A percentile compares a stretch with the other conserved stretches of the same genome.
phyloP scores from a whole-genome alignment of 2,888 invertebrate genomes.

The Xanthostigma xanthostigma region DNA sequence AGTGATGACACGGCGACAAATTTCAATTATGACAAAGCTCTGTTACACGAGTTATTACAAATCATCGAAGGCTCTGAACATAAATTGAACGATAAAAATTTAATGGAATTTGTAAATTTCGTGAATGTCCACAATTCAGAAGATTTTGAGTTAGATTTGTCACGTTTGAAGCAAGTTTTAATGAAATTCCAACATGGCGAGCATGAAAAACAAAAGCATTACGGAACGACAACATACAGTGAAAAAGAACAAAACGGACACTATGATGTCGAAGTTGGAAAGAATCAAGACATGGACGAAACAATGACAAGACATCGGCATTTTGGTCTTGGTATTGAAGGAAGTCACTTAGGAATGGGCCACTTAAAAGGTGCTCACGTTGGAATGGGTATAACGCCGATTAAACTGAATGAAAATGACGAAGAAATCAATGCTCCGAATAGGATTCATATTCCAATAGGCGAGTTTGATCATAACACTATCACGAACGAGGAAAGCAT shows the following conservation, averaged over 20 bases:
- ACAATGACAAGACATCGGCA: constrained; percentile 17
- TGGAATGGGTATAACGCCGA: constrained; percentile 19
- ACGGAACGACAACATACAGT: constrained; percentile 7
- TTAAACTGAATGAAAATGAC: background rate
- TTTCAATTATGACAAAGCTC: constrained; percentile 21
- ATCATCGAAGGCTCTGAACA: constrained; percentile 21
- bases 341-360: constrained; percentile 16
- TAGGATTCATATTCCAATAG: constrained; percentile 8
- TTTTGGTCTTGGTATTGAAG: constrained; percentile 23
- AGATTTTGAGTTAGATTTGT: constrained; percentile 22
- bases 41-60: constrained; percentile 20
- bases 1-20: constrained; percentile 15
- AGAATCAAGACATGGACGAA: constrained; percentile 14
- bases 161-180: constrained; percentile 21
- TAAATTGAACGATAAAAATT: constrained; percentile 21
- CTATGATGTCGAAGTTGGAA: background rate
- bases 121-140: constrained; percentile 22
- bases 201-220: constrained; percentile 9
- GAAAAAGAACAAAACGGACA: background rate
- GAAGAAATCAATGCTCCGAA: constrained; percentile 15
- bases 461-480: constrained; percentile 15
- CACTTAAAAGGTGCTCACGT: constrained; percentile 20
- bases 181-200: constrained; percentile 17
- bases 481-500: constrained; percentile 5
- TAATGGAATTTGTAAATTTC: constrained; percentile 25